phyloP scores from a whole-genome alignment of 2,888 invertebrate species.

The Mactromeris polynyma region DNA sequence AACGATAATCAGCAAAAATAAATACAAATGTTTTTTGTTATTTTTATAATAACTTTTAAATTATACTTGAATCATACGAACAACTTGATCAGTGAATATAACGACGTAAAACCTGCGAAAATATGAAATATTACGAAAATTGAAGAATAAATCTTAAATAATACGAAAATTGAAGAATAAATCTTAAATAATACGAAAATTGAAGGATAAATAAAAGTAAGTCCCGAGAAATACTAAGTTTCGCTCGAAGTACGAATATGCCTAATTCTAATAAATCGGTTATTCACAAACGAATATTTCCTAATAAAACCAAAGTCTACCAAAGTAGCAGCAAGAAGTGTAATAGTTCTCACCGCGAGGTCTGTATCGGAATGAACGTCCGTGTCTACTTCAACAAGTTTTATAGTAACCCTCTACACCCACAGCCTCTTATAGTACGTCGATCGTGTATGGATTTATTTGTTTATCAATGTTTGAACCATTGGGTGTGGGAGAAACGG shows the following conservation, averaged over 20 bases:
- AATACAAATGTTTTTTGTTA: background rate
- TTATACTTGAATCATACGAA: background rate
- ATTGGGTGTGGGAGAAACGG: background rate
- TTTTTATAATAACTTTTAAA: background rate
- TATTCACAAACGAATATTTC: background rate
- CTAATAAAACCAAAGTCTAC: background rate
- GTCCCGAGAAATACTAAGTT: background rate
- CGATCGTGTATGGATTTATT: constrained; percentile 35
- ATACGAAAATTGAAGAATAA: too few relatives aligned
- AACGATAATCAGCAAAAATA: background rate
- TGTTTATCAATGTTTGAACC: background rate
- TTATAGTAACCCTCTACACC: constrained; percentile 10
- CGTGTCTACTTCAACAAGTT: constrained; percentile 13
- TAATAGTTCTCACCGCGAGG: constrained; percentile 15
- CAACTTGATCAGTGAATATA: background rate
- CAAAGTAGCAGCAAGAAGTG: background rate
- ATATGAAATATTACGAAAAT: too few relatives aligned
- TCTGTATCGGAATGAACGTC: constrained; percentile 16
- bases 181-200: too few relatives aligned
- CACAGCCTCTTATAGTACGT: background rate
- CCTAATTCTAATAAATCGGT: background rate
- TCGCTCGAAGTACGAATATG: background rate
- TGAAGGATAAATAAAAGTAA: background rate
- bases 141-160: too few relatives aligned
- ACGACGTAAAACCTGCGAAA: background rate